These are phyloP conservation scores for Catostomus latipinnis DNA, from an alignment of 2,797 vertebrate genomes.

Conservation along the genomic window DNA sequence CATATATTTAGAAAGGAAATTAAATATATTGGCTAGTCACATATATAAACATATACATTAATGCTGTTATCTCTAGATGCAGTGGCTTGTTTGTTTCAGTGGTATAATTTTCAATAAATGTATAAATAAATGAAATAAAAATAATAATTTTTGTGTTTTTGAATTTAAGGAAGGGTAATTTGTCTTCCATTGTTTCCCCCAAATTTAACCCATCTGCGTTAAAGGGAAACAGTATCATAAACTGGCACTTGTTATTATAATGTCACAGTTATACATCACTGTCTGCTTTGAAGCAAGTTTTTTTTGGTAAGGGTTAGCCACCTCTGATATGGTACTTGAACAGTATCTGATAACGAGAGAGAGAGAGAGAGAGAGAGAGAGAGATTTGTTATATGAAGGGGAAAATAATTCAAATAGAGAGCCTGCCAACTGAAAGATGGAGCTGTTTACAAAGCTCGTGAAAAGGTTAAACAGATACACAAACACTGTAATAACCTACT, in stretches of 20 bases:
- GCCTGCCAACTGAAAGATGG: conserved; percentile 43
- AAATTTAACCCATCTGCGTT: conserved; percentile 1
- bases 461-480: conserved; percentile 11
- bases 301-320: conserved; percentile 8
- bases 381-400: conserved; percentile 48
- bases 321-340: not conserved
- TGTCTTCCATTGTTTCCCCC: not conserved
- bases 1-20: no score
- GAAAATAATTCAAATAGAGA: conserved; percentile 45
- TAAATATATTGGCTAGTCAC: no score
- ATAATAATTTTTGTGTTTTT: no score
- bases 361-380: no score
- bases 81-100: no score
- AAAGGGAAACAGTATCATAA: not conserved
- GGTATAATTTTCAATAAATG: no score
- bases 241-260: conserved; percentile 8
- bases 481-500: not conserved
- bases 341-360: not conserved
- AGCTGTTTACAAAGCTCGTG: conserved; percentile 24
- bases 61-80: no score
- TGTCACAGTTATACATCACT: conserved; percentile 19
- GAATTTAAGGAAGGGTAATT: no score
- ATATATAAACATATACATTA: no score
- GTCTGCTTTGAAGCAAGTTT: conserved; percentile 1
- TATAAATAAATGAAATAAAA: no score